Conservation (phyloP, 64 coral and sea anemone genomes). For the Montipora capricornis region DNA sequence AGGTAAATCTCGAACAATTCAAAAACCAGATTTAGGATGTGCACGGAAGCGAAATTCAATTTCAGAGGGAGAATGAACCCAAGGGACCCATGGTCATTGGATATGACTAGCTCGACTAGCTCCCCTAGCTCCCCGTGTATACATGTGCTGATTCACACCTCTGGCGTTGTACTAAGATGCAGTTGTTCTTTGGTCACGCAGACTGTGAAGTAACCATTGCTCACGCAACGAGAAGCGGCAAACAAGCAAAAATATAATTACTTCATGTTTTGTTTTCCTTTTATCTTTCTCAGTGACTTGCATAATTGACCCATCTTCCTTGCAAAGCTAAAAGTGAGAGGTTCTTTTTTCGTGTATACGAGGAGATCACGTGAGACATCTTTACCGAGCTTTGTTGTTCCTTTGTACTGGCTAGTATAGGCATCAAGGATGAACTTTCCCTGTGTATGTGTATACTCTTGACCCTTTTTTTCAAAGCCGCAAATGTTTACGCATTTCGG, state of each 20-base stretch:
- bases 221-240: conserved; percentile 60
- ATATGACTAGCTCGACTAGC: too few species aligned
- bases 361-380: conserved; percentile 18
- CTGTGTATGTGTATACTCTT: conserved; percentile 27
- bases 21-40: too few species aligned
- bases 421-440: neutral
- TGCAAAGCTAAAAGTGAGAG: neutral
- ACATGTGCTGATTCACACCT: conserved; percentile 71
- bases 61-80: too few species aligned
- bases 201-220: conserved; percentile 34
- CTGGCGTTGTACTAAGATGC: conserved; percentile 64
- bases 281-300: neutral
- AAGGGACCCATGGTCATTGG: too few species aligned
- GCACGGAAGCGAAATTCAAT: too few species aligned
- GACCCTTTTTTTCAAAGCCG: neutral
- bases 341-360: neutral
- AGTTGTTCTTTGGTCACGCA: conserved; percentile 79
- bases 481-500: conserved; percentile 10
- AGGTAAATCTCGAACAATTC: too few species aligned
- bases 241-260: conserved; percentile 17
- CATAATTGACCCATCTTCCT: neutral
- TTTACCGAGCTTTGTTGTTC: neutral
- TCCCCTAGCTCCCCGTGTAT: too few species aligned
- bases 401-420: neutral
- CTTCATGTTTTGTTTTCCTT: neutral